phyloP scores from a whole-genome alignment of 2,888 invertebrate genomes.

The Drymonia ruficornis region DNA sequence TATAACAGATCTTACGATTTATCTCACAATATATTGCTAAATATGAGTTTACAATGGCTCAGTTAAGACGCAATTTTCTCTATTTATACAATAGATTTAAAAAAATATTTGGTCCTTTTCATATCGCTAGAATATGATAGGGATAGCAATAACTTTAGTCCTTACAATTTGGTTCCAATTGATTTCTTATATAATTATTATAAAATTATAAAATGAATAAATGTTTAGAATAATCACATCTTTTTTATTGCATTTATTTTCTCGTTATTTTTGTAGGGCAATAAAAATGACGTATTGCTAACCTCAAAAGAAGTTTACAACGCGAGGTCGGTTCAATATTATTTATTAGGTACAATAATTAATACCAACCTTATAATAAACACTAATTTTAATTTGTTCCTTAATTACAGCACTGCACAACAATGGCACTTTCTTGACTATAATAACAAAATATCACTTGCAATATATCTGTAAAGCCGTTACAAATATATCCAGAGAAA shows the following conservation, averaged over 20 bases:
- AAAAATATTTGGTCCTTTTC: neutral
- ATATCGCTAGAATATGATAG: too few relatives aligned
- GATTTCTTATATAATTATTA: too few relatives aligned
- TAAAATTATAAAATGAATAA: too few relatives aligned
- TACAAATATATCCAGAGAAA: slow-evolving; percentile 27
- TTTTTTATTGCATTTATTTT: neutral
- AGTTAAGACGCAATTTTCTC: neutral
- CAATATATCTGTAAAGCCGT: slow-evolving; percentile 36
- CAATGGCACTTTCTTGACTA: slow-evolving; percentile 67
- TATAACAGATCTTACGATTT: slow-evolving; percentile 62
- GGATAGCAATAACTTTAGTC: too few relatives aligned
- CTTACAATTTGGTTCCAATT: too few relatives aligned
- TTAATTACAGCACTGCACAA: slow-evolving; percentile 25
- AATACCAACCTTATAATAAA: slow-evolving; percentile 16
- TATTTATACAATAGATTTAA: neutral
- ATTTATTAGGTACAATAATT: slow-evolving; percentile 7
- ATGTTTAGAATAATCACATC: neutral
- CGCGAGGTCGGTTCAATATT: slow-evolving; percentile 18
- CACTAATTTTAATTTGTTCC: slow-evolving; percentile 29
- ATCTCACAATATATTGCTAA: slow-evolving; percentile 11
- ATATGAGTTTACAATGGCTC: neutral
- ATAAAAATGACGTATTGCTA: neutral
- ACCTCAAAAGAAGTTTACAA: neutral
- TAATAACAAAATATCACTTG: slow-evolving; percentile 54
- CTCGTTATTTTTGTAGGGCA: neutral